Evolutionary conservation across 2,888 invertebrate genomes (phyloP), one percentile per base, ranked within the genome.

Genomic region (Pyrgus malvae): DNA sequence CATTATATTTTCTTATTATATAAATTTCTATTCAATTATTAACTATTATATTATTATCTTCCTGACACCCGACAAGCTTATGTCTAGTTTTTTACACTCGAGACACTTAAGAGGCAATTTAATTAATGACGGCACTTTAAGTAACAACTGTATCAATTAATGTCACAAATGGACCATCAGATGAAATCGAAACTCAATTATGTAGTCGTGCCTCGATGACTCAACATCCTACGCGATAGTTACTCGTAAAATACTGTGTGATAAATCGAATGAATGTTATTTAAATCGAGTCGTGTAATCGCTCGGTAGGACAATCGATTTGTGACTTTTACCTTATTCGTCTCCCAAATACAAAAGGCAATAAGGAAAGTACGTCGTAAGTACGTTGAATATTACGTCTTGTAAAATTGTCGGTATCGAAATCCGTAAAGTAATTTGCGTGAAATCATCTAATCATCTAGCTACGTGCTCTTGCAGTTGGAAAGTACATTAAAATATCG

Each of bases 51-150:
- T n/a, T n/a, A n/a, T n/a, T n/a, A n/a, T n/a, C n/a, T n/a, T n/a
- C n/a, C n/a, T n/a, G n/a, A n/a, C n/a, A n/a, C n/a, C n/a, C n/a
- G n/a, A n/a, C n/a, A n/a, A n/a, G n/a, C n/a, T n/a, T n/a, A n/a
- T n/a, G n/a, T n/a, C n/a, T n/a, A n/a, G n/a, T n/a, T n/a, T n/a
- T n/a, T n/a, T n/a, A n/a, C n/a, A n/a, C n/a, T n/a, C n/a, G n/a
- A n/a, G n/a, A 16, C 14, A 16, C 27, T 27, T 27, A 42, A 11
- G 58, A 63, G 64, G 50, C 71, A 72, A 74, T 78, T 72, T 71
- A 78, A 80, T 78, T 77, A 81, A 83, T 84, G 80, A 79, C 72
- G 67, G 68, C 60, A 68, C 65, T 76, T 78, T 78, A 76, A 71
- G 69, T 70, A 73, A 78, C 76, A 72, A 74, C 67, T 64, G 64